These are phyloP conservation scores for Pelobates cultripes DNA, from an alignment of 2,797 vertebrate species.

Conservation along the genomic window DNA sequence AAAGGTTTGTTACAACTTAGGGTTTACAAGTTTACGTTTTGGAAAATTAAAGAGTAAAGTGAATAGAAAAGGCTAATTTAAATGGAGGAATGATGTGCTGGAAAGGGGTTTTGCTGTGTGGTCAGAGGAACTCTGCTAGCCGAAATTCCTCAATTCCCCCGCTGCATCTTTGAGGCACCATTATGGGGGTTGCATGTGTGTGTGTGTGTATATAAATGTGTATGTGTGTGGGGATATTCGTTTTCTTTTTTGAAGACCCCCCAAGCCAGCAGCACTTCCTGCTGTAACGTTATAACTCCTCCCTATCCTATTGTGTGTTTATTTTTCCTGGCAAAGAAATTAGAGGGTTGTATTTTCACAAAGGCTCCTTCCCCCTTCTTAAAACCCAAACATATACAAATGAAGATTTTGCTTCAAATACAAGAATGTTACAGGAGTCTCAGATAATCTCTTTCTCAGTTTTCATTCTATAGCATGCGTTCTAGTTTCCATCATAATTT, in stretches of 20 bases:
- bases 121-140: constrained; percentile 29
- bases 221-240: background rate
- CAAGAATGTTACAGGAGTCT: background rate
- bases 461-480: background rate
- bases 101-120: constrained; percentile 40
- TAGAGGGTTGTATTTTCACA: background rate
- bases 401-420: background rate
- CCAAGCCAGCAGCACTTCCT: constrained; percentile 36
- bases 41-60: background rate
- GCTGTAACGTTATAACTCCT: constrained; percentile 4
- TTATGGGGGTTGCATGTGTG: constrained; percentile 15
- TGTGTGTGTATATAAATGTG: background rate
- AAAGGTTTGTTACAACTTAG: too few species aligned
- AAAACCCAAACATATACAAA: background rate
- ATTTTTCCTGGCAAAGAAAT: constrained; percentile 42
- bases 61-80: background rate
- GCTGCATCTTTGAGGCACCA: constrained; percentile 38
- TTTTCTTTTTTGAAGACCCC: constrained; percentile 1
- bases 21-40: too few species aligned
- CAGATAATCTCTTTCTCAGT: background rate
- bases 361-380: background rate
- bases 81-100: background rate
- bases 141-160: constrained; percentile 42
- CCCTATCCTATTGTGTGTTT: constrained; percentile 28
- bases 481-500: background rate